Conservation (phyloP, 2,888 invertebrate species). For the Erebia epiphron region DNA sequence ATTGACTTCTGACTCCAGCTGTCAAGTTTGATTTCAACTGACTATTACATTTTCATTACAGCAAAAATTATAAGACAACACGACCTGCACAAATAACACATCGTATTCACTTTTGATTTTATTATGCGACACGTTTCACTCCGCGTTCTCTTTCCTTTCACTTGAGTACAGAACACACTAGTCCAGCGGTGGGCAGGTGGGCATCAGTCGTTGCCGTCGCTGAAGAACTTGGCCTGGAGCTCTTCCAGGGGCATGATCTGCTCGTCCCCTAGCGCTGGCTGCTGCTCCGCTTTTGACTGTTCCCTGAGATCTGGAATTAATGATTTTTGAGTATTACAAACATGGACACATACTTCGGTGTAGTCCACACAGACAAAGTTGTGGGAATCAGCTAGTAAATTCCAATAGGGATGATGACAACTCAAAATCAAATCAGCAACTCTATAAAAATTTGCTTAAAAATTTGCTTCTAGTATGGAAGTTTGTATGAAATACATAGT, state of each 20-base stretch:
- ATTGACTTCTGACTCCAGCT: no score
- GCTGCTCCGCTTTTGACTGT: slow-evolving; percentile 69
- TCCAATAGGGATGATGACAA: no score
- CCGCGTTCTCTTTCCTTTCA: neutral
- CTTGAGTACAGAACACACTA: slow-evolving; percentile 10
- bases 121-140: slow-evolving; percentile 5
- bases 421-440: no score
- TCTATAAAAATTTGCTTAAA: no score
- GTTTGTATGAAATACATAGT: no score
- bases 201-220: slow-evolving; percentile 34
- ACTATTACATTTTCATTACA: no score
- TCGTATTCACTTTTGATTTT: neutral
- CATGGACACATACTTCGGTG: no score
- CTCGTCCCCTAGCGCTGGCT: slow-evolving; percentile 69
- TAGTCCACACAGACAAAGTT: no score
- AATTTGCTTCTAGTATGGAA: no score
- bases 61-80: neutral
- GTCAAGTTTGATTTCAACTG: no score
- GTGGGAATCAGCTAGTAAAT: no score
- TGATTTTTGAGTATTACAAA: neutral
- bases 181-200: slow-evolving; percentile 8
- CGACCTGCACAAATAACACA: slow-evolving; percentile 4
- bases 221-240: slow-evolving; percentile 58
- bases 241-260: slow-evolving; percentile 64
- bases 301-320: slow-evolving; percentile 65